A percentile compares a stretch with the other conserved stretches of the same genome.
Conservation (phyloP, 2,797 vertebrate genomes). For the Bradypus variegatus region DNA sequence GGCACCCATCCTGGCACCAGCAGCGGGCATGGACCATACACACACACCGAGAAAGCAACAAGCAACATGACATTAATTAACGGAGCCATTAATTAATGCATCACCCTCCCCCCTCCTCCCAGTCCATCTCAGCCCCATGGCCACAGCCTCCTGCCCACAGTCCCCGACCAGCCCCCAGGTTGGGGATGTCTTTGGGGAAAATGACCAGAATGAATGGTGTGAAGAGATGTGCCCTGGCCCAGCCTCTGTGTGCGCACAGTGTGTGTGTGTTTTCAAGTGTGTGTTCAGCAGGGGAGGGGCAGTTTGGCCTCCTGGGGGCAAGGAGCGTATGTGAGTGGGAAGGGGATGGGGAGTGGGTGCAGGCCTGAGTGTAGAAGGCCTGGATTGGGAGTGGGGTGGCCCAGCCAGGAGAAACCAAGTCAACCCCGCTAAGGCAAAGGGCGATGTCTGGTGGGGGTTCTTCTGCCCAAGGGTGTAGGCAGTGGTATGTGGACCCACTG, state of each 20-base stretch:
- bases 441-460: slow-evolving; percentile 8
- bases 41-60: slow-evolving; percentile 81
- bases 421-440: slow-evolving; percentile 55
- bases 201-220: slow-evolving; percentile 54
- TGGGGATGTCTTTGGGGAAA: slow-evolving; percentile 46
- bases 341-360: neutral
- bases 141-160: slow-evolving; percentile 44
- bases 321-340: neutral
- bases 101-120: slow-evolving; percentile 65
- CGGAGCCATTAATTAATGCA: slow-evolving; percentile 71
- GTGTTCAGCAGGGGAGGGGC: slow-evolving; percentile 24
- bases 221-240: slow-evolving; percentile 22
- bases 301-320: slow-evolving; percentile 34
- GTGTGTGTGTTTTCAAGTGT: neutral
- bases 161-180: slow-evolving; percentile 25
- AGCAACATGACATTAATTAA: slow-evolving; percentile 80
- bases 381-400: slow-evolving; percentile 13
- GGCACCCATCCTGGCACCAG: slow-evolving; percentile 46
- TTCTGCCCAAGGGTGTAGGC: slow-evolving; percentile 44
- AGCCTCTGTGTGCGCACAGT: neutral
- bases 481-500: slow-evolving; percentile 27
- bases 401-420: slow-evolving; percentile 42
- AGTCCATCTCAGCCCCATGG: slow-evolving; percentile 38
- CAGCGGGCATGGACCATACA: slow-evolving; percentile 75
- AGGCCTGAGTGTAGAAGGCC: slow-evolving; percentile 46